Percentiles rank a stretch among this genome's conserved stretches.
Conservation (phyloP, 2,113 vertebrate species). For the Myrmophylax atrothorax region DNA sequence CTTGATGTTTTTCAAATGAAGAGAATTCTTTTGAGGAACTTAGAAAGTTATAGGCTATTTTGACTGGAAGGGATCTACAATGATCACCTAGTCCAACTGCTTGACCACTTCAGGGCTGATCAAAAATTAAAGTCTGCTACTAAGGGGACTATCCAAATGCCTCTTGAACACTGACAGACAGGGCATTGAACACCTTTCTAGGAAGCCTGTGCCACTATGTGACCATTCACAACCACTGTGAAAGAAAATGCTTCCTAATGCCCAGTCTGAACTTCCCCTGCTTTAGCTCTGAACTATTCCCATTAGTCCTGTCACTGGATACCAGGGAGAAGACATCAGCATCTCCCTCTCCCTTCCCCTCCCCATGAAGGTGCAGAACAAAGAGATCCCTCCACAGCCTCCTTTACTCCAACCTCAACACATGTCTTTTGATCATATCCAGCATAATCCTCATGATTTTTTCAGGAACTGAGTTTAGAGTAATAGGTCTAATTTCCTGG, state of each 20-base stretch:
- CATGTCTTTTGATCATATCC: background rate
- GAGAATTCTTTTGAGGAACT: background rate
- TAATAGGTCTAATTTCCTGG: background rate
- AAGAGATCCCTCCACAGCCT: no score
- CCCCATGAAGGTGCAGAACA: background rate
- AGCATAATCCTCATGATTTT: background rate
- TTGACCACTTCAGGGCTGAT: background rate
- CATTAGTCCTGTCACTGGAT: fast-evolving
- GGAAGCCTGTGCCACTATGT: background rate
- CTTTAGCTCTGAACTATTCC: background rate
- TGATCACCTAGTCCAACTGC: background rate
- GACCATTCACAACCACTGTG: background rate
- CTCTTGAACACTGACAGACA: background rate
- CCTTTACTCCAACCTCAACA: background rate
- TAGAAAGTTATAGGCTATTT: background rate
- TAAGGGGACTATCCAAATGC: background rate
- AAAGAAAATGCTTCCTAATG: background rate
- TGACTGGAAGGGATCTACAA: background rate
- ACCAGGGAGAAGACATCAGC: background rate
- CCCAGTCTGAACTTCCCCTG: background rate
- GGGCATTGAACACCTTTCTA: fast-evolving
- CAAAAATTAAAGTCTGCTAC: background rate
- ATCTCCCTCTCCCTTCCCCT: background rate
- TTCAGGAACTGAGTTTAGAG: background rate
- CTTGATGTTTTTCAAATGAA: background rate